Evolutionary conservation across 2,797 vertebrate genomes (phyloP).

Genomic region (Lacerta bilineata): DNA sequence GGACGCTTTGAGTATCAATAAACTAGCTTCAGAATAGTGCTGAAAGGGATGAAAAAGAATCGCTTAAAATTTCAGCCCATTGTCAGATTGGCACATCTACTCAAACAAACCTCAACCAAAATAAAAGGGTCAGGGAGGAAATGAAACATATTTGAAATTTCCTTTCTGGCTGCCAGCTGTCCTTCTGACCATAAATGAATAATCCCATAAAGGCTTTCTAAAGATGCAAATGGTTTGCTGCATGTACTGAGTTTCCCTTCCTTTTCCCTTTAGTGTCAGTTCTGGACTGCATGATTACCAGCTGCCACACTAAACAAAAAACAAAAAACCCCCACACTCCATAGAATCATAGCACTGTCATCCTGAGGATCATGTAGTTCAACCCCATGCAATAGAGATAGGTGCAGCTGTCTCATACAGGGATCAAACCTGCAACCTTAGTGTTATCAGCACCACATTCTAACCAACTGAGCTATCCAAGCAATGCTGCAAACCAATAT

Average conservation of each 20-base stretch:
- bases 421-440: too few species aligned
- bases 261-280: constrained; percentile 62
- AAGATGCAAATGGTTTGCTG: constrained; percentile 75
- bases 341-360: too few species aligned
- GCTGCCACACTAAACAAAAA: constrained; percentile 52
- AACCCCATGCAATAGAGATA: too few species aligned
- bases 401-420: too few species aligned
- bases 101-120: constrained; percentile 67
- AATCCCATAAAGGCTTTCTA: constrained; percentile 70
- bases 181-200: constrained; percentile 62
- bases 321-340: too few species aligned
- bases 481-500: constrained; percentile 5
- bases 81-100: constrained; percentile 49
- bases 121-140: constrained; percentile 73
- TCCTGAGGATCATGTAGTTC: too few species aligned
- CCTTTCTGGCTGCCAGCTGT: constrained; percentile 77
- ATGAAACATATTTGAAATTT: constrained; percentile 73
- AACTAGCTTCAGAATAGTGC: background rate
- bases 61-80: constrained; percentile 36
- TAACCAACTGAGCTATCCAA: too few species aligned
- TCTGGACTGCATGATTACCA: constrained; percentile 68
- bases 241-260: constrained; percentile 70
- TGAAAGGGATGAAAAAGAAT: constrained; percentile 34
- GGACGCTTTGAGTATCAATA: background rate
- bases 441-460: too few species aligned